Base-by-base conservation (phyloP, 2,888 invertebrate species). In the Micropterix aruncella region DNA sequence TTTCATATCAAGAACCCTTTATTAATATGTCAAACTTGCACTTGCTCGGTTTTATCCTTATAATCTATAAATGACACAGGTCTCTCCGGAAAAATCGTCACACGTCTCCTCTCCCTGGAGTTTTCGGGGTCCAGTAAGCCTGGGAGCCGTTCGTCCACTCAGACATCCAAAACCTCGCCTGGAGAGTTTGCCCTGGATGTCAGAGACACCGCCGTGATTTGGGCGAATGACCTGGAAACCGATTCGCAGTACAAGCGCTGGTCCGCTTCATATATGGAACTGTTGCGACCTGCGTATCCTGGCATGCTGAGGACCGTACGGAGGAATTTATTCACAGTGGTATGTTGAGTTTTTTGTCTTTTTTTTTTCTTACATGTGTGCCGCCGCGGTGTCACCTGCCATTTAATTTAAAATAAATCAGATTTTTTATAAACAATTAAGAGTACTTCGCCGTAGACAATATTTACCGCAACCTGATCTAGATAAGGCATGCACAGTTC, bases 261-360 rank as follows among this genome's bases (percentile, higher is more conserved):
- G 97, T 87, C 93, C 0, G 72, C 80, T 1, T 88, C 87, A 36
- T 77, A 91, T 44, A 87, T 87, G 70, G 93, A 96, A 56, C 69
- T 99, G 49, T 68, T 99, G 49, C 74, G 95, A 47, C 96, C 97
- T n/a, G 92, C 94, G 0, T 99, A 94, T 59, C 96, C 96, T 1
- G 97, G 97, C 44, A 96, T 97, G 94, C 68, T 99, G 48, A 73
- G 97, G 50, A 89, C 88, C 58, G 75, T 91, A 53, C 74, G 87
- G 46, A 79, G 86, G 54, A 92, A 93, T 65, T 74, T 95, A 17
- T 89, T 27, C 27, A 7, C 27, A 7, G 27, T 27, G 27, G 27
- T 27, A 7, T 27, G 27, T n/a, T n/a, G n/a, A n/a, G n/a, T n/a
- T n/a, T n/a, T n/a, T n/a, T n/a, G n/a, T n/a, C n/a, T n/a, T n/a